Evolutionary conservation across 2,888 invertebrate species (phyloP), one percentile per base, ranked within the genome.

Genomic region (Caradrina clavipalpis): DNA sequence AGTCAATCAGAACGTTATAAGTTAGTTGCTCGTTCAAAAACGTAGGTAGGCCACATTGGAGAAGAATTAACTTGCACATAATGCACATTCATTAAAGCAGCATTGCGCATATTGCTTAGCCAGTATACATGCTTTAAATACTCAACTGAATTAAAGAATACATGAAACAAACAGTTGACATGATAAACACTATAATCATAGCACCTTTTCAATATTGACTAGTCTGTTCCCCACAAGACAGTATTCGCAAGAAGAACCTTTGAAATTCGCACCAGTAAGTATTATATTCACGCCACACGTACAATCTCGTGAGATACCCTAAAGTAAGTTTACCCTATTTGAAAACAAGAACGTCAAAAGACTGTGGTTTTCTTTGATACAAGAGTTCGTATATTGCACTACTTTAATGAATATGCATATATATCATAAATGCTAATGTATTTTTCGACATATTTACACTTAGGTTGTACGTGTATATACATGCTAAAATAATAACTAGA

Each of bases 341-440:
- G n/a, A 51, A 31, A 70, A 63, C n/a, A 45, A 11, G n/a, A 54
- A 26, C 39, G 35, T 54, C 57, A 77, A 61, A 49, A 71, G 22
- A 39, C 57, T 35, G 4, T 49, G 47, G 22, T 42, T 53, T 47
- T 39, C 77, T 61, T 51, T 70, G 39, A 57, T 26, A 49, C 31
- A 49, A 19, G 10, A 54, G 35, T 58, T 19, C 45, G 17, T 45
- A 45, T 56, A 51, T 51, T 42, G 53, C 5, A 26, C 31, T 19
- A 17, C n/a, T 50, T 55, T 51, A 22, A 55, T 61, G 61, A 57
- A 77, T 45, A 70, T 71, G 49, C 47, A 61, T 26, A 54, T 7
- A 70, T 21, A 45, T 35, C 26, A 54, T 61, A 56, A 76, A 76
- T 57, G 69, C 56, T 69, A 49, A 64, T 49, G n/a, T 31, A 64